These are phyloP conservation scores for Eristalis intricaria DNA, from an alignment of 2,888 invertebrate genomes.

Conservation along the genomic window DNA sequence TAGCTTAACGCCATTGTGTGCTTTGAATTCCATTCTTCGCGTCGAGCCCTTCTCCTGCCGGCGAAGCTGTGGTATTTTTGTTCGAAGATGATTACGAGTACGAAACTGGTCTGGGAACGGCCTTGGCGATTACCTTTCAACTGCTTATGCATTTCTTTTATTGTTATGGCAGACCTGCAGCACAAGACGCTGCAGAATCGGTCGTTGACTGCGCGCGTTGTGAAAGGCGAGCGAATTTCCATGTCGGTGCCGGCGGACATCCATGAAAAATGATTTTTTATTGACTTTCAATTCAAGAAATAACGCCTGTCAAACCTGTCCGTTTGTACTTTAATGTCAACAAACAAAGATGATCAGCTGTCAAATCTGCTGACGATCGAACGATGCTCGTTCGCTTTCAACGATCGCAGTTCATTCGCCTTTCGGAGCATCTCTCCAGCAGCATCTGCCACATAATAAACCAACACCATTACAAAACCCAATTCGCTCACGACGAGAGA, in stretches of 20 bases:
- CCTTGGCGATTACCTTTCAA: slow-evolving; percentile 53
- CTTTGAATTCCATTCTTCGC: slow-evolving; percentile 20
- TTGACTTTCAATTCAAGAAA: background rate
- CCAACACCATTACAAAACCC: background rate
- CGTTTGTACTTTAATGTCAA: too few species aligned
- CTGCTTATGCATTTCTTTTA: slow-evolving; percentile 19
- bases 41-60: background rate
- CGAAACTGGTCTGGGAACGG: slow-evolving; percentile 52
- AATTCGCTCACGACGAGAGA: background rate
- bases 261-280: slow-evolving; percentile 3
- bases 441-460: background rate
- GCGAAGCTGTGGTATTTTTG: background rate
- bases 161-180: background rate
- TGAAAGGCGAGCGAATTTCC: slow-evolving; percentile 31
- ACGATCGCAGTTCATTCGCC: background rate
- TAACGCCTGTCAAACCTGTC: too few species aligned
- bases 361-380: too few species aligned
- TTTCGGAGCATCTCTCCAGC: background rate
- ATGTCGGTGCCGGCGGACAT: background rate
- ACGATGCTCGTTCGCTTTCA: background rate
- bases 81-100: slow-evolving; percentile 25
- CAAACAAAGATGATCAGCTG: too few species aligned
- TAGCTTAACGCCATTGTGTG: slow-evolving; percentile 26
- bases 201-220: slow-evolving; percentile 35
- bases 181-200: background rate